Evolutionary conservation across 2,888 invertebrate species (phyloP), one percentile per base, ranked within the genome.

Genomic region (Drosophila paramelanica): DNA sequence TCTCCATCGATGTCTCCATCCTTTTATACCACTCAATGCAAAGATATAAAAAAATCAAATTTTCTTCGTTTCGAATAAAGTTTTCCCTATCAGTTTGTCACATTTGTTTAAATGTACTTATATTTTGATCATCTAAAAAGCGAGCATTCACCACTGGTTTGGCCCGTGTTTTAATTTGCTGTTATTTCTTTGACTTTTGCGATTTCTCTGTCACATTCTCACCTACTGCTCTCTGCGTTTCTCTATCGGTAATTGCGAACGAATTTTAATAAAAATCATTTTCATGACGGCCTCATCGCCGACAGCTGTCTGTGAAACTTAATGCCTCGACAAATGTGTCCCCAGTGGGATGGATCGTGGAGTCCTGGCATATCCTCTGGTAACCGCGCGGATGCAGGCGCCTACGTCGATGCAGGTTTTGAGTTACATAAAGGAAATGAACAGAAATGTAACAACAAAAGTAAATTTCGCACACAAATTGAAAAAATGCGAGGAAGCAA

Each of bases 401-500:
- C 13, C 20, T 41, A 17, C 39, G 33, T 45, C 56, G 53, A 38
- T 85, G 74, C 79, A 67, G 77, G 87, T 74, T 75, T 87, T 79
- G 65, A 75, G 73, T 87, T 81, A 73, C 87, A 72, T 58, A 84
- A 83, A 82, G 77, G 84, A 87, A 84, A 84, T 79, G 81, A 81
- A 77, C 58, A 74, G 67, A 82, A 79, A 68, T 65, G 68, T 77
- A 65, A 72, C 82, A 86, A 80, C 73, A 82, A 85, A 81, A 70
- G 79, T 73, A 62, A 73, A 78, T 73, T 75, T 81, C 65, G 49
- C 53, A 73, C 46, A 66, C 64, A 84, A 76, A 76, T 57, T 66
- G 58, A 67, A 51, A 71, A 71, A 66, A 42, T 31, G 6, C 8
- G 31, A 43, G 61, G 27, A 25, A 13, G 23, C 23, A 49, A 27